Percentiles rank a stretch among this genome's conserved stretches.
phyloP scores from a whole-genome alignment of 2,113 vertebrate genomes.

The Saimiri boliviensis region DNA sequence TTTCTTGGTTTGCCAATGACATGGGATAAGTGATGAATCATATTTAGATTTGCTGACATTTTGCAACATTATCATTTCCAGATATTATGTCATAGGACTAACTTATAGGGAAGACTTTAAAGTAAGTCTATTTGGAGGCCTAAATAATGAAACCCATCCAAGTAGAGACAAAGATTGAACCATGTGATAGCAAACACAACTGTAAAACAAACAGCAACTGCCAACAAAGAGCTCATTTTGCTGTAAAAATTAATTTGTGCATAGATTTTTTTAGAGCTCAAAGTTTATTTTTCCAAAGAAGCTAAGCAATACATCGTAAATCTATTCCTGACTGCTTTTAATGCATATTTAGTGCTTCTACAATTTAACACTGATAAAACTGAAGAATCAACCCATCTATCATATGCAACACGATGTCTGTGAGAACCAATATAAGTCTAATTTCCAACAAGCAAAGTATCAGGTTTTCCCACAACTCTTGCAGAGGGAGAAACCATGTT shows the following conservation, averaged over 20 bases:
- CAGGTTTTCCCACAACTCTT: background rate
- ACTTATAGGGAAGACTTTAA: background rate
- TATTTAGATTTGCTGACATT: background rate
- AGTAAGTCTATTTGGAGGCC: background rate
- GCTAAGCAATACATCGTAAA: background rate
- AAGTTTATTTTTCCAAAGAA: constrained; percentile 45
- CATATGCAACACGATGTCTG: background rate
- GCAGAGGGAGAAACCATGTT: background rate
- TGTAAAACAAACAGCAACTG: background rate
- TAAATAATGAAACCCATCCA: background rate
- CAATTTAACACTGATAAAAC: background rate
- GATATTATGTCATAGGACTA: background rate
- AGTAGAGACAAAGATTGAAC: background rate
- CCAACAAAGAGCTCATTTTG: background rate
- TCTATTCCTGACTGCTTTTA: background rate
- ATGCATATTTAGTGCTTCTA: background rate
- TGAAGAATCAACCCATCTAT: background rate
- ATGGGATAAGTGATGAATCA: background rate
- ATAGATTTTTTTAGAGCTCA: background rate
- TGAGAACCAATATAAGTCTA: background rate
- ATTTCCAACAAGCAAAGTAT: background rate
- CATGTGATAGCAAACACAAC: background rate
- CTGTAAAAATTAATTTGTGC: background rate
- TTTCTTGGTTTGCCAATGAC: background rate
- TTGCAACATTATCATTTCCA: background rate